Evolutionary conservation across 1,140 invertebrate species (phyloP).

Genomic region (Apis florea): DNA sequence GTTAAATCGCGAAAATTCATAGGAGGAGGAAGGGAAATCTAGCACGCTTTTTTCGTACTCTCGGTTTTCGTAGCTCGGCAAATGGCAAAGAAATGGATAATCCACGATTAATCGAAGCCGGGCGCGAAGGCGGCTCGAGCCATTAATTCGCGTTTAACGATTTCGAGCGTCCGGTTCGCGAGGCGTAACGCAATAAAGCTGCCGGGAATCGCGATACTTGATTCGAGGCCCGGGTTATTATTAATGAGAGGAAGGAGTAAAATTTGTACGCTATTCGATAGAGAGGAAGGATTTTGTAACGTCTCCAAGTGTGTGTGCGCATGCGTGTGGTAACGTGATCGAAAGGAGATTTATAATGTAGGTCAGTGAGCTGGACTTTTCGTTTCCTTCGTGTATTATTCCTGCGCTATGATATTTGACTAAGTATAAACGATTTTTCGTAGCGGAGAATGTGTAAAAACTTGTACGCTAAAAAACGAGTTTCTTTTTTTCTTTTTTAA

Average conservation of each 20-base stretch:
- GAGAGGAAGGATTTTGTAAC: constrained; percentile 2
- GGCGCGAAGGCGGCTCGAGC: constrained; percentile 22
- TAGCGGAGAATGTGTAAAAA: too few relatives aligned
- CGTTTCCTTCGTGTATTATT: neutral
- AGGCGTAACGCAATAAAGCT: constrained; percentile 33
- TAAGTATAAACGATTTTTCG: too few relatives aligned
- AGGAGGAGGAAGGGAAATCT: too few relatives aligned
- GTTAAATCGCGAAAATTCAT: constrained; percentile 59
- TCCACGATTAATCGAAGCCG: constrained; percentile 64
- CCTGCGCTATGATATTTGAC: neutral
- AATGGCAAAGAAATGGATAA: too few relatives aligned
- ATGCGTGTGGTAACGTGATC: neutral
- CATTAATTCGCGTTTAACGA: constrained; percentile 66
- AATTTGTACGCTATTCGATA: constrained; percentile 17
- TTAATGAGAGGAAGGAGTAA: constrained; percentile 30
- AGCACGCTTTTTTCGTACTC: too few relatives aligned
- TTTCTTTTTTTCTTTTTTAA: too few relatives aligned
- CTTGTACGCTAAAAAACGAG: too few relatives aligned
- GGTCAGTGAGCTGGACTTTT: neutral
- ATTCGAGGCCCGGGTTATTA: constrained; percentile 16
- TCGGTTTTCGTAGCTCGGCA: too few relatives aligned
- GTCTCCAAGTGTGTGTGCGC: too few relatives aligned
- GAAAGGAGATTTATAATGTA: neutral
- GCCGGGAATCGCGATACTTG: constrained; percentile 30
- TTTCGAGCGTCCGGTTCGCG: constrained; percentile 43